phyloP scores from a whole-genome alignment of 2,797 vertebrate species.

The Anguilla anguilla region DNA sequence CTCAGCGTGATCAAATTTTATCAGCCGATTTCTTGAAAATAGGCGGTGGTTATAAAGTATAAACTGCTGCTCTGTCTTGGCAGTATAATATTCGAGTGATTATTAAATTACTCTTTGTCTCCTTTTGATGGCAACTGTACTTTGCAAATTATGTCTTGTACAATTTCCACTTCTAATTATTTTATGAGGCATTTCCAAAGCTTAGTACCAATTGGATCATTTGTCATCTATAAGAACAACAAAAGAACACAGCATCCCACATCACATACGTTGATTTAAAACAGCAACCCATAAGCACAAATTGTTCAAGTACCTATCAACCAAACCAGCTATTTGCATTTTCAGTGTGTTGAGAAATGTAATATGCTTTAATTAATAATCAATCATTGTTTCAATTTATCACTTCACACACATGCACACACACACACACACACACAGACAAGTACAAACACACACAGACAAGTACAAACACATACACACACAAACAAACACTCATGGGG shows the following conservation, averaged over 20 bases:
- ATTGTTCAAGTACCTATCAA: not conserved
- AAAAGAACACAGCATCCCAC: not conserved
- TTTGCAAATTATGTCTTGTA: not conserved
- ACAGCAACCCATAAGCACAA: not conserved
- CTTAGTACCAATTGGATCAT: not conserved
- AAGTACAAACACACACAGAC: not conserved
- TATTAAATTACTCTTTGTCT: not conserved
- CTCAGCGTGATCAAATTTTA: not conserved
- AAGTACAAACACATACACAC: not conserved
- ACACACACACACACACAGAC: not conserved
- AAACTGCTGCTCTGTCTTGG: not conserved
- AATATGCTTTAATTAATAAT: not conserved
- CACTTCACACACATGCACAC: not conserved
- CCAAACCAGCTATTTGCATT: not conserved
- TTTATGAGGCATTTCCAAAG: not conserved
- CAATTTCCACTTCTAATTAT: not conserved
- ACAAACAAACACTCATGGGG: not conserved
- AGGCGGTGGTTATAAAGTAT: not conserved
- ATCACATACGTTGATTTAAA: not conserved
- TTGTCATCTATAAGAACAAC: not conserved
- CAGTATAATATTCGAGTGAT: not conserved
- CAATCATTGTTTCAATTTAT: no score
- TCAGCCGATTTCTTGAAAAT: not conserved
- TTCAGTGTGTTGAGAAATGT: not conserved
- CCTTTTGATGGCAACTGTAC: slow-evolving; percentile 5